Conservation (phyloP, 2,888 invertebrate genomes). For the Kryphioiulus occultus region DNA sequence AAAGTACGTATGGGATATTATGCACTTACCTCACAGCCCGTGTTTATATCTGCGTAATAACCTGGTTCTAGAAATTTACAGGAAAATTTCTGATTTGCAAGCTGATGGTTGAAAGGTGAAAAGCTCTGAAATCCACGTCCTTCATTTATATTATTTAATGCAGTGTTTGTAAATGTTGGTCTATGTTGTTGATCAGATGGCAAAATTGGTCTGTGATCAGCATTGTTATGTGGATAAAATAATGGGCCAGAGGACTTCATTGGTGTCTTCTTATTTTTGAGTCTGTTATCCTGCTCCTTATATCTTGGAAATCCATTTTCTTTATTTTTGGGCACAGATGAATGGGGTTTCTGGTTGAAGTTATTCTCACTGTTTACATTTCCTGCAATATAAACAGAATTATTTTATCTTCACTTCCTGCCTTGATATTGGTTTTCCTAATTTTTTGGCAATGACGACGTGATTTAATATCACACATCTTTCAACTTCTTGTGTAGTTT, state of each 20-base stretch:
- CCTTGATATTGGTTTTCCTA: too few relatives aligned
- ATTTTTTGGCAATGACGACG: too few relatives aligned
- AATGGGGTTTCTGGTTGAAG: neutral
- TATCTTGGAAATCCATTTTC: neutral
- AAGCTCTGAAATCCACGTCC: neutral
- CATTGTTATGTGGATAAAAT: neutral
- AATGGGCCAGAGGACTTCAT: neutral
- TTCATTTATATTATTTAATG: neutral
- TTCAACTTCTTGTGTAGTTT: neutral
- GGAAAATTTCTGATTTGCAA: neutral
- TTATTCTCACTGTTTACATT: neutral
- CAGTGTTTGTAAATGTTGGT: neutral
- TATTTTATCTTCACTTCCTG: neutral
- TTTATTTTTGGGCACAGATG: neutral
- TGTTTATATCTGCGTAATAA: slow-evolving; percentile 51
- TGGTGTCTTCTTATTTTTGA: neutral
- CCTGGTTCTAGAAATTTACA: slow-evolving; percentile 40
- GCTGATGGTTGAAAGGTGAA: neutral
- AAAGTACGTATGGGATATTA: neutral
- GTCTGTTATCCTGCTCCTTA: neutral
- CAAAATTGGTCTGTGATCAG: neutral
- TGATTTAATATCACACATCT: neutral
- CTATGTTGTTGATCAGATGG: neutral
- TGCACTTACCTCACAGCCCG: slow-evolving; percentile 44
- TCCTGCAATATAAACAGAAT: neutral